Base-by-base conservation (phyloP, 2,888 invertebrate species). In the Microplitis deprimator region DNA sequence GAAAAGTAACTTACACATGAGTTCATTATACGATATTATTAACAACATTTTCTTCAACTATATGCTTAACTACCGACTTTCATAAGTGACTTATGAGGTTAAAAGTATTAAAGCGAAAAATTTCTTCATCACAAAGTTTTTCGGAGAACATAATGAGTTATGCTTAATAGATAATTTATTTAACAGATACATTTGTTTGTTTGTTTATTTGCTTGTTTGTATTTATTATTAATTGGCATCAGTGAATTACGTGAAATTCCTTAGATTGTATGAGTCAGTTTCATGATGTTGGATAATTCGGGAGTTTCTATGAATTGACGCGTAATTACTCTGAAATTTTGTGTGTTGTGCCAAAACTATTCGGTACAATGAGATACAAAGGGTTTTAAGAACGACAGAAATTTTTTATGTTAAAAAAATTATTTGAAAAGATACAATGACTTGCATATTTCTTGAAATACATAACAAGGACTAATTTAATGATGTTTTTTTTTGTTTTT, bases 261-360 rank as follows among this genome's bases (percentile, higher is more conserved):
- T 64, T 64, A 75, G 73, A 59, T 64, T 67, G 73, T 68, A 10
- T 65, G 65, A 65, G 65, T 65, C 65, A 65, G 38, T 65, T 65
- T 65, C 38, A 13, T 38, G 20, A 65, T 13, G n/a, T 65, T 65
- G 65, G 38, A 38, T 65, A 65, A 65, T 65, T 13, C 10, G 8
- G 38, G 65, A 65, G 65, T 65, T 38, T 1, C 65, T 65, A 81
- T 81, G 79, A 81, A 80, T 83, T 82, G 83, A 83, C 83, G 83
- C 84, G 81, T 87, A 86, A 87, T 87, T 86, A 85, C 84, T 83
- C 78, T 68, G 81, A 80, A 81, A 86, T 84, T 83, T 76, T 77
- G 39, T 10, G 81, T 16, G 13, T 40, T 60, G 77, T 85, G 86
- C 85, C 86, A 86, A 82, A 75, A 70, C 73, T 79, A 61, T 67